These are phyloP conservation scores for Drosophila malerkotliana DNA, from an alignment of 1,140 invertebrate genomes.

Conservation along the genomic window DNA sequence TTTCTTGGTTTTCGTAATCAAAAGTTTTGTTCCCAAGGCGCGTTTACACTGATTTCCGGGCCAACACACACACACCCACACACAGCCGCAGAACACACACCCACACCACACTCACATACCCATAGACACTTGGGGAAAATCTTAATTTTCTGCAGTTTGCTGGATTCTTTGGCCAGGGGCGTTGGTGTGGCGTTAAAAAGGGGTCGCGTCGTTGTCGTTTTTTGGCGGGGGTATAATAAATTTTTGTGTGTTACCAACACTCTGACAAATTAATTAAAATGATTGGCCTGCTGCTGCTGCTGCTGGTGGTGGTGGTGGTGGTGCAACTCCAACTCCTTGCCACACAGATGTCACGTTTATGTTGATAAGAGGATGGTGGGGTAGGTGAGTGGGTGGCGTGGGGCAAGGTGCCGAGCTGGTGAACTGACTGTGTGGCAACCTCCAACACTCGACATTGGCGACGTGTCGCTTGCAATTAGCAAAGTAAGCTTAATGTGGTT, in stretches of 20 bases:
- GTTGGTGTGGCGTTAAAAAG: constrained; percentile 5
- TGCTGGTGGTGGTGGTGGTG: constrained; percentile 17
- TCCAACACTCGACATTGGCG: constrained; percentile 52
- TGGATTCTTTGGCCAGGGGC: constrained; percentile 3
- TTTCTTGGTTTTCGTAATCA: constrained; percentile 80
- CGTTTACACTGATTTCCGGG: constrained; percentile 72
- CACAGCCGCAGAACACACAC: constrained; percentile 13
- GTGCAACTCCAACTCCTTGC: neutral
- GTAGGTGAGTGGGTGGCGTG: neutral
- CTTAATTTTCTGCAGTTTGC: constrained; percentile 75
- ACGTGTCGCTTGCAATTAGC: constrained; percentile 83
- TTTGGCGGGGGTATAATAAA: constrained; percentile 74
- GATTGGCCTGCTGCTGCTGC: constrained; percentile 70
- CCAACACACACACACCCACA: constrained; percentile 30
- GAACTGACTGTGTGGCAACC: neutral
- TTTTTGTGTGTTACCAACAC: constrained; percentile 83
- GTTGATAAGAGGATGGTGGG: constrained; percentile 58
- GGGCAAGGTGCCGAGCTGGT: constrained; percentile 9
- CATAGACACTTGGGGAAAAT: constrained; percentile 33
- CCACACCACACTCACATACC: constrained; percentile 5
- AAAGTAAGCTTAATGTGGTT: constrained; percentile 84
- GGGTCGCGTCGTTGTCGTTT: constrained; percentile 45
- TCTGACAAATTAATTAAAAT: constrained; percentile 84
- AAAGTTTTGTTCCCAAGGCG: constrained; percentile 75
- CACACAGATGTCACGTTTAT: constrained; percentile 47